phyloP scores from a whole-genome alignment of 2,888 invertebrate species.

The Harmothoe impar region DNA sequence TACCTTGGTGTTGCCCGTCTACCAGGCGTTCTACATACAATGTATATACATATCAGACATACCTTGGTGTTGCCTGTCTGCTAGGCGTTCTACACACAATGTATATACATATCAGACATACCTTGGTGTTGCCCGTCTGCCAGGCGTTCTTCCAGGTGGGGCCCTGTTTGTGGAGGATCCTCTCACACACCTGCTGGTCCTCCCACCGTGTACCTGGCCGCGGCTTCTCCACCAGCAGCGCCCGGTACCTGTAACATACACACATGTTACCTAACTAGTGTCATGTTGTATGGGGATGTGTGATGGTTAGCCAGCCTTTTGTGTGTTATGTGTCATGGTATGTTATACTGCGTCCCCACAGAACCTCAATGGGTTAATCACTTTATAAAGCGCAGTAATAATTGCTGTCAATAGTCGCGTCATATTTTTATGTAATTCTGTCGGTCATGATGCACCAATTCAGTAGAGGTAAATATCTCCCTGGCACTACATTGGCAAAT shows the following conservation, averaged over 20 bases:
- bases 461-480: no score
- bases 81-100: background rate
- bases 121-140: conserved; percentile 71
- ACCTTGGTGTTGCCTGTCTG: background rate
- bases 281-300: no score
- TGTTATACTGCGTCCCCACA: no score
- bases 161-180: conserved; percentile 63
- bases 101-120: conserved; percentile 29
- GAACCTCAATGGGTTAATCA: no score
- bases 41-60: background rate
- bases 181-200: conserved; percentile 62
- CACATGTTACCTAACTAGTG: conserved; percentile 8
- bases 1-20: background rate
- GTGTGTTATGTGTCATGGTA: background rate
- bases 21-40: no score
- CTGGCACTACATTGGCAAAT: no score
- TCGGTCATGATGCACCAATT: no score
- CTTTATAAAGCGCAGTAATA: no score
- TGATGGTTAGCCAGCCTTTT: no score
- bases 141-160: conserved; percentile 67
- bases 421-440: no score
- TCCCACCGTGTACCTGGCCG: conserved; percentile 36
- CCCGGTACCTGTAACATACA: conserved; percentile 64
- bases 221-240: conserved; percentile 52
- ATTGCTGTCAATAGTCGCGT: no score